phyloP scores from a whole-genome alignment of 2,113 vertebrate genomes.

The Sinocyclocheilus rhinocerous region DNA sequence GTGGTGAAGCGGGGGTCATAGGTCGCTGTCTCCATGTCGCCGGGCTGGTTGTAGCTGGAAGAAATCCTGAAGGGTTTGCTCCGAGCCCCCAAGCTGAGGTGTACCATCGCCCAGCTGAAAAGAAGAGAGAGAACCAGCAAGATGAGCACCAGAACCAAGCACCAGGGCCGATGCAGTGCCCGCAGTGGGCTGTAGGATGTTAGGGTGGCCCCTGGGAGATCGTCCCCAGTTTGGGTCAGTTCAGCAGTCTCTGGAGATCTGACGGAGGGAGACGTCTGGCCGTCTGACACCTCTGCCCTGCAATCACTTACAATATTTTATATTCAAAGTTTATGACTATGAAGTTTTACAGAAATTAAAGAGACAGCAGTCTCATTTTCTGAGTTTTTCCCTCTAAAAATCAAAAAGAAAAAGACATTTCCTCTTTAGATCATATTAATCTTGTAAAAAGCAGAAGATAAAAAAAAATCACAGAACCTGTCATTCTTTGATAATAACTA shows the following conservation, averaged over 20 bases:
- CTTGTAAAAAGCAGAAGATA: too few species aligned
- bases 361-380: too few species aligned
- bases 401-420: too few species aligned
- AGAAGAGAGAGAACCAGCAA: conserved; percentile 78
- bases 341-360: too few species aligned
- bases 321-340: too few species aligned
- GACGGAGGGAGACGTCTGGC: conserved; percentile 55
- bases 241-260: conserved; percentile 46
- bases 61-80: conserved; percentile 73
- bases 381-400: too few species aligned
- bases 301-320: too few species aligned
- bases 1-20: too few species aligned
- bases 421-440: too few species aligned
- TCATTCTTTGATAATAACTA: too few species aligned
- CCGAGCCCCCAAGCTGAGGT: conserved; percentile 71
- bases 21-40: too few species aligned
- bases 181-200: conserved; percentile 51
- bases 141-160: conserved; percentile 70
- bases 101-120: conserved; percentile 80
- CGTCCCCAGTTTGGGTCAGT: conserved; percentile 52
- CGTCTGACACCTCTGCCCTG: conserved; percentile 47
- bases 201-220: conserved; percentile 45
- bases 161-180: conserved; percentile 63
- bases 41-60: conserved; percentile 71
- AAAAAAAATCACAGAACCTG: too few species aligned